Percentiles rank a stretch among this genome's conserved stretches.
Evolutionary conservation across 2,888 invertebrate genomes (phyloP).

Genomic region (Gari tellinella): DNA sequence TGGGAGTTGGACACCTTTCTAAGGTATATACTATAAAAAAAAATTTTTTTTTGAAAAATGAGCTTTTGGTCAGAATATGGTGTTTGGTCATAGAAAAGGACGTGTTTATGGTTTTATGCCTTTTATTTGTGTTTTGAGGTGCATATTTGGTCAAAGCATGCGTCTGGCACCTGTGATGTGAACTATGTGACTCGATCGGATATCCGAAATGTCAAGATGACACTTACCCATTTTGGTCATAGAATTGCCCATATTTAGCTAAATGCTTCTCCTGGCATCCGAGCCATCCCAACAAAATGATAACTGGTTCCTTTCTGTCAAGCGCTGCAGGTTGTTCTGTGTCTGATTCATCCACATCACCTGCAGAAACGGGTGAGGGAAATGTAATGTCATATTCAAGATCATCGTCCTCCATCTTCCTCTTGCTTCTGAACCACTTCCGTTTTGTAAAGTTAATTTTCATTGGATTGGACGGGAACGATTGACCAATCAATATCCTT

Average conservation of each 20-base stretch:
- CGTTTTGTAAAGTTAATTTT: not conserved
- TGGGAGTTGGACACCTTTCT: too few relatives aligned
- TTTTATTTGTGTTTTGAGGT: too few relatives aligned
- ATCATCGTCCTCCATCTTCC: constrained; percentile 72
- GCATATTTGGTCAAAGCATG: too few relatives aligned
- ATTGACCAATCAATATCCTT: not conserved
- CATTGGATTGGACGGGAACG: constrained; percentile 14
- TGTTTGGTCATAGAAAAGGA: too few relatives aligned
- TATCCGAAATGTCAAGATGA: not conserved
- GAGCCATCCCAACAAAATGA: constrained; percentile 91
- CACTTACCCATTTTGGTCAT: constrained; percentile 90
- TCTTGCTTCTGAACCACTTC: constrained; percentile 23
- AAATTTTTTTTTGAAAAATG: too few relatives aligned
- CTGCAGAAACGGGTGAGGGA: constrained; percentile 65
- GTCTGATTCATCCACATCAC: constrained; percentile 35
- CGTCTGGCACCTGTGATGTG: too few relatives aligned
- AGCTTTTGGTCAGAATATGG: too few relatives aligned
- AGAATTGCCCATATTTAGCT: constrained; percentile 91
- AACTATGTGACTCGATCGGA: not conserved
- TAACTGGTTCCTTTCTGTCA: constrained; percentile 86
- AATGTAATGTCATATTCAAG: constrained; percentile 78
- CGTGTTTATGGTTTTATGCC: too few relatives aligned
- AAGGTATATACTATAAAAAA: too few relatives aligned
- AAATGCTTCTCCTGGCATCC: constrained; percentile 92
- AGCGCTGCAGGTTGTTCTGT: constrained; percentile 40